These are phyloP conservation scores for Lapara coniferarum DNA, from an alignment of 2,888 invertebrate species.

Conservation along the genomic window DNA sequence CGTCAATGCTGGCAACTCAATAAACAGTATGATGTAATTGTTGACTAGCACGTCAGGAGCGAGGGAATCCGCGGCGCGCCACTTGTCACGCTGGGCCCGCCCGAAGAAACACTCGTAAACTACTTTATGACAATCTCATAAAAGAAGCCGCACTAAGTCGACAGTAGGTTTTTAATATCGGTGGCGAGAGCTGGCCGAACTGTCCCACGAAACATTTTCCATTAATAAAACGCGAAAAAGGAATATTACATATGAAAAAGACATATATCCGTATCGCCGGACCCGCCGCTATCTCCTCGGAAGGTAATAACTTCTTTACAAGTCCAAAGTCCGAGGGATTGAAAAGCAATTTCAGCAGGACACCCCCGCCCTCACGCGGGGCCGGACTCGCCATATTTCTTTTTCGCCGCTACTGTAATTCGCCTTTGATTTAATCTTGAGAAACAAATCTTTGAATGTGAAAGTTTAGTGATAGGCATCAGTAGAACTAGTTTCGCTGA, in stretches of 20 bases:
- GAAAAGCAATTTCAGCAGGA: constrained; percentile 85
- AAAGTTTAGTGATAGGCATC: constrained; percentile 83
- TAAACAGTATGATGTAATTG: constrained; percentile 28
- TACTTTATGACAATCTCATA: constrained; percentile 74
- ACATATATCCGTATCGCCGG: constrained; percentile 83
- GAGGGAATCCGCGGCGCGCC: constrained; percentile 27
- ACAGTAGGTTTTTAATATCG: constrained; percentile 76
- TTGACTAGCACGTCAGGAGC: neutral
- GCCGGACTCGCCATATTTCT: constrained; percentile 82
- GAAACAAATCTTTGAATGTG: constrained; percentile 84
- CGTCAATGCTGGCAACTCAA: constrained; percentile 31
- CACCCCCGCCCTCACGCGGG: constrained; percentile 79
- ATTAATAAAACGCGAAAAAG: constrained; percentile 85
- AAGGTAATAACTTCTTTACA: constrained; percentile 86
- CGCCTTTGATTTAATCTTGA: constrained; percentile 83
- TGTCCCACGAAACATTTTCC: constrained; percentile 83
- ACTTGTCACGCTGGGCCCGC: constrained; percentile 37
- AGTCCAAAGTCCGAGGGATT: constrained; percentile 85
- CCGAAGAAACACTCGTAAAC: constrained; percentile 57
- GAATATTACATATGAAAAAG: constrained; percentile 84
- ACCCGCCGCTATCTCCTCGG: constrained; percentile 83
- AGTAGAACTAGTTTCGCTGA: constrained; percentile 79
- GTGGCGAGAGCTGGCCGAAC: constrained; percentile 74
- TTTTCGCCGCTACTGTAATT: constrained; percentile 83
- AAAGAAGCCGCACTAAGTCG: constrained; percentile 73